Evolutionary conservation across 1,140 invertebrate species (phyloP).

Genomic region (Aphelenchoides avenae): DNA sequence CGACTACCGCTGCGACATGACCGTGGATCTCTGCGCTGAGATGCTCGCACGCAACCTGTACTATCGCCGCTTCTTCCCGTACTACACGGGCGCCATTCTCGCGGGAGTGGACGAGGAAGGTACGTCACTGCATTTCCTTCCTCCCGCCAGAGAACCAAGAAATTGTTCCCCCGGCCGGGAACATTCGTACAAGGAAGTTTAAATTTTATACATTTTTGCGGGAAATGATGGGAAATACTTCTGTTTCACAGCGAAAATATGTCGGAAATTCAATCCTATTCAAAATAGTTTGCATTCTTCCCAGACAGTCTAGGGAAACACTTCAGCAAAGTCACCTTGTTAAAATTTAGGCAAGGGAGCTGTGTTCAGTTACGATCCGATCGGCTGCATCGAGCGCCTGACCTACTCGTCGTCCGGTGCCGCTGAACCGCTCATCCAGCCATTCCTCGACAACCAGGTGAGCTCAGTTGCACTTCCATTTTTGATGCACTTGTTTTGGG

Average conservation of each 20-base stretch:
- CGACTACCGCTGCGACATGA: constrained; percentile 88
- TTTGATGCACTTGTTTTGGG: too few relatives aligned
- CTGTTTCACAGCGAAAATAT: too few relatives aligned
- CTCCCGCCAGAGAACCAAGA: too few relatives aligned
- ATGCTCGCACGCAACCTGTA: constrained; percentile 93
- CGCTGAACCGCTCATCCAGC: constrained; percentile 63
- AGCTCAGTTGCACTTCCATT: constrained; percentile 7
- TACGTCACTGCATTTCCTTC: constrained; percentile 1
- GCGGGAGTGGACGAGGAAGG: constrained; percentile 70
- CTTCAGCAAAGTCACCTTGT: constrained; percentile 19
- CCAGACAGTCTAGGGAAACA: too few relatives aligned
- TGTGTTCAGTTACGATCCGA: constrained; percentile 91
- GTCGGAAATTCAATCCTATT: too few relatives aligned
- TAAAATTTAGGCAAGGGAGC: constrained; percentile 74
- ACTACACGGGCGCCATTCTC: constrained; percentile 90
- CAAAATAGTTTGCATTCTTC: too few relatives aligned
- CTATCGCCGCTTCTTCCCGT: constrained; percentile 94
- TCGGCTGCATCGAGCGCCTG: constrained; percentile 81
- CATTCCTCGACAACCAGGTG: constrained; percentile 66
- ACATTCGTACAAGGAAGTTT: too few relatives aligned
- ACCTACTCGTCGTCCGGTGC: constrained; percentile 77
- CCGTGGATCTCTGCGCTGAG: constrained; percentile 85
- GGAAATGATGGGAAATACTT: too few relatives aligned
- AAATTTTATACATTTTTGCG: too few relatives aligned
- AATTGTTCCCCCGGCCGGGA: too few relatives aligned